Base-by-base conservation (phyloP, 2,888 invertebrate genomes). In the Rapana venosa region DNA sequence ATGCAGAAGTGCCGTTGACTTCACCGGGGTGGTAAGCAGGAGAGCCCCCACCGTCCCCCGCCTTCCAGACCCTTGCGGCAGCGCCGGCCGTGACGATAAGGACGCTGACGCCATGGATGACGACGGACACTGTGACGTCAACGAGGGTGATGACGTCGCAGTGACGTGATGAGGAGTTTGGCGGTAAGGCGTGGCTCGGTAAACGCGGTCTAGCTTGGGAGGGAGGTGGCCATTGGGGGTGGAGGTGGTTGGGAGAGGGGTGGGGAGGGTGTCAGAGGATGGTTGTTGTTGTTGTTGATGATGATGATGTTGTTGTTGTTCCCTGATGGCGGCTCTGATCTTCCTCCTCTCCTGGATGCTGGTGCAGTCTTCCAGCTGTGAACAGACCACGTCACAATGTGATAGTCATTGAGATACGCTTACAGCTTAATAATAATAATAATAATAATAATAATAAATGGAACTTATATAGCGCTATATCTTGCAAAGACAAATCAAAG, bases 261-360 rank as follows among this genome's bases (percentile, higher is more conserved):
- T 58, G n/a, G 61, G 58, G 79, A 13, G 32, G 79, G 15, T 79
- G 79, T 35, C 35, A 35, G 79, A 20, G 35, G 79, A 30, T 2
- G 1, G 58, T 6, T 47, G 61, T 8, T 58, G 58, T 11, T 5
- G 15, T 11, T 61, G 86, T 11, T 30, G 30, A 8, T n/a, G 26
- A 20, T 79, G 79, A 17, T 35, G 35, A 5, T 35, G 47, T 26
- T 36, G 61, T 8, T 70, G 70, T 5, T 77, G 56, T 32, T 88
- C 83, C 61, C 81, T 88, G 94, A 98, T 97, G 96, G 98, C 97
- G 94, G 97, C 97, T 96, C 98, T 97, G 96, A 98, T 97, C 94
- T 97, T 97, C 95, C 98, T 97, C 95, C 98, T 97, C 96, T 98
- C 98, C 96, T 98, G 98, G 97, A 98, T 98, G 96, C 98, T 98